Evolutionary conservation across 2,113 vertebrate genomes (phyloP).

Genomic region (human): GRCh38 chrX:123246501-123247000

Average conservation of each 20-base stretch:
- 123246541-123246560: background rate
- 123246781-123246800: background rate
- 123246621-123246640: constrained; percentile 20
- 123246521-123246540: background rate
- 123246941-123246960: background rate
- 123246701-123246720: background rate
- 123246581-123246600: constrained; percentile 1
- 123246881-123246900: background rate
- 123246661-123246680: constrained; percentile 32
- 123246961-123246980: background rate
- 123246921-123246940: background rate
- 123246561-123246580: background rate
- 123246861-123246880: background rate
- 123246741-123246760: background rate
- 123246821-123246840: background rate
- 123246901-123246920: background rate
- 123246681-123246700: constrained; percentile 4
- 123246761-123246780: background rate
- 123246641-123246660: background rate
- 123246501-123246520: background rate
- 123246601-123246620: constrained; percentile 3
- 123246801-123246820: background rate
- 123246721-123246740: background rate
- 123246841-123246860: background rate
- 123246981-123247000: constrained; percentile 35